Conservation (phyloP, 2,888 invertebrate genomes). For the Sarcophaga subvicina region DNA sequence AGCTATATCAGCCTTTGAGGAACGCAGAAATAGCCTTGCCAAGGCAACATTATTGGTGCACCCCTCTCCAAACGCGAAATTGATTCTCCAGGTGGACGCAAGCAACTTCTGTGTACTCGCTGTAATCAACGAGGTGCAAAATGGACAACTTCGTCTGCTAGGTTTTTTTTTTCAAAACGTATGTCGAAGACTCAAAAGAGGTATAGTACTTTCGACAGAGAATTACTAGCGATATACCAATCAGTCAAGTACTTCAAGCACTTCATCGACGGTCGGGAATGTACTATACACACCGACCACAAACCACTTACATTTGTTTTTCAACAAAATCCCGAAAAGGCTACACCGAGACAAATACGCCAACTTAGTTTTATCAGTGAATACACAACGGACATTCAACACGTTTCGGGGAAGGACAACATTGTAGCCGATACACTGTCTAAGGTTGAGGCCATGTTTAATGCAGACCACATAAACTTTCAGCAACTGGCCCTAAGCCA, state of each 20-base stretch:
- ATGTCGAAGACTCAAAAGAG: neutral
- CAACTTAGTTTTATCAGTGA: constrained; percentile 32
- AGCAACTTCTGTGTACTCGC: neutral
- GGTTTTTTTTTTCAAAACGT: no score
- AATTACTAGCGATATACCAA: constrained; percentile 37
- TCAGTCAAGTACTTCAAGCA: neutral
- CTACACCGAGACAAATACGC: constrained; percentile 15
- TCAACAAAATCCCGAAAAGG: constrained; percentile 37
- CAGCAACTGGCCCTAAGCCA: neutral
- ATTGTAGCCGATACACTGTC: constrained; percentile 10
- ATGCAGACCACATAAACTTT: constrained; percentile 4
- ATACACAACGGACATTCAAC: constrained; percentile 28
- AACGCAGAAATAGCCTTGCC: constrained; percentile 47
- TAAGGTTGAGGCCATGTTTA: constrained; percentile 1
- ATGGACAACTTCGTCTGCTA: no score
- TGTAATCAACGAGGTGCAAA: no score
- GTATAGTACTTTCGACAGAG: constrained; percentile 34
- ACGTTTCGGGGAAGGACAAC: no score
- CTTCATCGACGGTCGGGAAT: constrained; percentile 9
- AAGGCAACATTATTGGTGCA: constrained; percentile 44
- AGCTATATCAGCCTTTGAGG: constrained; percentile 55
- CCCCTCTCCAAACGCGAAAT: constrained; percentile 55
- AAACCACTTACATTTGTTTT: constrained; percentile 42
- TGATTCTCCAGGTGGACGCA: constrained; percentile 56
- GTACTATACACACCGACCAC: constrained; percentile 31